Base-by-base conservation (phyloP, 2,797 vertebrate species). In the Phataginus tetradactyla region DNA sequence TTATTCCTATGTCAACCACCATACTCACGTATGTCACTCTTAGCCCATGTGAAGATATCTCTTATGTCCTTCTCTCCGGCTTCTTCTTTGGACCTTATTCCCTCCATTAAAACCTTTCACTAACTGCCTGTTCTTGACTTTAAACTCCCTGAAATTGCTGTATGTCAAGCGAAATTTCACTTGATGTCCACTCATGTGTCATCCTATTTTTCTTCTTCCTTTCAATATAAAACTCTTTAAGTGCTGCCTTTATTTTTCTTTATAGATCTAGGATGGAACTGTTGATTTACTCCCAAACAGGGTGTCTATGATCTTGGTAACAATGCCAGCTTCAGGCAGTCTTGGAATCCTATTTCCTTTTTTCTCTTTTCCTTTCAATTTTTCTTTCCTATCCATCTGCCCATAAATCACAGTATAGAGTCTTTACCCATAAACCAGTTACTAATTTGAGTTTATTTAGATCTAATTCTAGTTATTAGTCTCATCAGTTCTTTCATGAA, bases 171-270 rank as follows among this genome's bases (percentile, higher is more conserved):
- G 45, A 45, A 27, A 3, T 68, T 55, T 57, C n/a, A 14, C 23
- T 57, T 37, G 72, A 32, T 17, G 18, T 29, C 39, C n/a, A 29
- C 37, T 68, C 13, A 3, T 39, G 8, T 34, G 37, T 51, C 45
- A 64, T 80, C 49, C 21, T 84, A 14, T 37, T 63, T 92, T 63
- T 85, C 64, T 37, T 91, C 14, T 75, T 61, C 7, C 39, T 93
- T 85, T 94, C 9, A 23, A 61, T n/a, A 59, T 87, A 34, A 78
- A 78, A 49, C 4, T 63, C 34, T 64, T 53, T 27, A 66, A 68
- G 57, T 68, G 18, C 29, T n/a, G 14, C 59, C 57, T 83, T 49
- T 55, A 3, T 75, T 49, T 94, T 49, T 34, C 37, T 64, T n/a
- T 32, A 15, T 27, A 51, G 13, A 4, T 51, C 86, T 51, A 51